A percentile compares a stretch with the other conserved stretches of the same genome.
Conservation (phyloP, 2,113 vertebrate species). For the Aviceda subcristata region DNA sequence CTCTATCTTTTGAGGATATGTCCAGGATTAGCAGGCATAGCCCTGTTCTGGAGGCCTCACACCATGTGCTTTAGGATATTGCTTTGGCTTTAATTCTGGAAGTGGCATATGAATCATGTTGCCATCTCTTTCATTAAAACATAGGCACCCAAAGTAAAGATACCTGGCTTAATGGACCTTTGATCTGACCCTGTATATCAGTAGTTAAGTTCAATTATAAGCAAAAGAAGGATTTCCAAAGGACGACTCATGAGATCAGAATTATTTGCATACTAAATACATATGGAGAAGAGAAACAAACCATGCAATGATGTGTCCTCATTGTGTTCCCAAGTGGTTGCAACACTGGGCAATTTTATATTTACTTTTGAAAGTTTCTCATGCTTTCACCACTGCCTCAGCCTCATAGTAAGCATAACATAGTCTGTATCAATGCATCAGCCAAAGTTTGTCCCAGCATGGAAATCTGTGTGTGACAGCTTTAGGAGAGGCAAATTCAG, state of each 20-base stretch:
- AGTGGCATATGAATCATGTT: background rate
- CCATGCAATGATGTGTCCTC: background rate
- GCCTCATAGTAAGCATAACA: background rate
- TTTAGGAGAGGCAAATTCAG: background rate
- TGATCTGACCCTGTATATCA: background rate
- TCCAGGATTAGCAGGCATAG: background rate
- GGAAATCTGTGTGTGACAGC: background rate
- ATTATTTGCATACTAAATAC: background rate
- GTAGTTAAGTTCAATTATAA: background rate
- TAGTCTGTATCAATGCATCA: background rate
- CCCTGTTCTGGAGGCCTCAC: background rate
- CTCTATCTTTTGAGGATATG: background rate
- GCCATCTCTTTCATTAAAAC: background rate
- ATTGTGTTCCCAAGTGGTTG: background rate
- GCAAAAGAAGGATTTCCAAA: background rate
- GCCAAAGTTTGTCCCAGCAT: background rate
- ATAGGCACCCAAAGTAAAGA: background rate
- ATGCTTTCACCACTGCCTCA: background rate
- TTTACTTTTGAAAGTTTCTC: background rate
- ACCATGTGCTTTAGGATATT: background rate
- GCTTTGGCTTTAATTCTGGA: background rate
- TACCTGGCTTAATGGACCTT: background rate
- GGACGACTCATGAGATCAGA: background rate
- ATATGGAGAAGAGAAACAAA: background rate
- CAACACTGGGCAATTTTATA: background rate